A percentile compares a stretch with the other conserved stretches of the same genome.
Evolutionary conservation across 2,888 invertebrate genomes (phyloP).

Genomic region (Drosophila testacea): DNA sequence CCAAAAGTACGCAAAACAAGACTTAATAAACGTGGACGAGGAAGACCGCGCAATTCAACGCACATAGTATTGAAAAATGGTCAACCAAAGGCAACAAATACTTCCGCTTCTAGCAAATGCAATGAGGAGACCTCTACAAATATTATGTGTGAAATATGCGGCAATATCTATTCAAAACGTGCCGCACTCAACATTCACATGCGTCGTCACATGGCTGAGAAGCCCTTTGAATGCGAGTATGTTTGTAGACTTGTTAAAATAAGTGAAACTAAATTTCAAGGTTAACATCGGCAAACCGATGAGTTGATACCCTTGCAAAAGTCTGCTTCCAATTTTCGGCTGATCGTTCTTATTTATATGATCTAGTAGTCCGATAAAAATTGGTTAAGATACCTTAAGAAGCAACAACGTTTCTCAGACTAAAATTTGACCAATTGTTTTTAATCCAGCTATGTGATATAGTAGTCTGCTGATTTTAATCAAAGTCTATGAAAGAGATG

Average conservation of each 20-base stretch:
- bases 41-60: constrained; percentile 57
- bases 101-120: constrained; percentile 32
- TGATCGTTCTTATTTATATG: too few relatives aligned
- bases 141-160: constrained; percentile 84
- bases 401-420: too few relatives aligned
- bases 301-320: too few relatives aligned
- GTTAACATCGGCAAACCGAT: too few relatives aligned
- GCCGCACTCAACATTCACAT: constrained; percentile 84
- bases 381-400: too few relatives aligned
- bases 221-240: constrained; percentile 84
- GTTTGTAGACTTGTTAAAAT: constrained; percentile 29
- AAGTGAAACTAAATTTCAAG: background rate
- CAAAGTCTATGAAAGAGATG: too few relatives aligned
- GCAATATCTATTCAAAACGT: constrained; percentile 83
- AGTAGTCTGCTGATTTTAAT: too few relatives aligned
- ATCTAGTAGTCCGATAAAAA: too few relatives aligned
- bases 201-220: constrained; percentile 84
- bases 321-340: too few relatives aligned
- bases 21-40: constrained; percentile 63
- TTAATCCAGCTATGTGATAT: too few relatives aligned
- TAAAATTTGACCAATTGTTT: too few relatives aligned
- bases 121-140: constrained; percentile 62
- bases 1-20: constrained; percentile 59
- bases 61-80: constrained; percentile 25
- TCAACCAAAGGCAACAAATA: constrained; percentile 10